A percentile compares a stretch with the other conserved stretches of the same genome.
phyloP scores from a whole-genome alignment of 2,888 invertebrate species.

The Trachelus stipa region DNA sequence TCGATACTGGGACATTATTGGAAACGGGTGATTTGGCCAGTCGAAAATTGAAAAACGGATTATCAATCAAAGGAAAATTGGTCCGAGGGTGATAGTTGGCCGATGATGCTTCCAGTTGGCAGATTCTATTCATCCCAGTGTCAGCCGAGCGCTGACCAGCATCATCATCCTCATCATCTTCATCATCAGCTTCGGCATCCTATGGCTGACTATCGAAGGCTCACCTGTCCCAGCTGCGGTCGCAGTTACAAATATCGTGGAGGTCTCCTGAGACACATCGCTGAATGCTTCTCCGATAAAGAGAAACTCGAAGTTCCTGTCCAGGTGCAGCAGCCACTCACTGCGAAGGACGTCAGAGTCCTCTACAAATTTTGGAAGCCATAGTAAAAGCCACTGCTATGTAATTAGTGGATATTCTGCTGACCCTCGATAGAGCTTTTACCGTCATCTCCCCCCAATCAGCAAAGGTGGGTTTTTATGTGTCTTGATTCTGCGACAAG shows the following conservation, averaged over 20 bases:
- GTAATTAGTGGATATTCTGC: too few species aligned
- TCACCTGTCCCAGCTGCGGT: constrained; percentile 63
- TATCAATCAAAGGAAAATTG: constrained; percentile 8
- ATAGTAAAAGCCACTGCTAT: constrained; percentile 21
- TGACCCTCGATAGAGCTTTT: neutral
- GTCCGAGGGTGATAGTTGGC: constrained; percentile 34
- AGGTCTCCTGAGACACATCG: constrained; percentile 61
- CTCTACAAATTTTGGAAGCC: constrained; percentile 57
- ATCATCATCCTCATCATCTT: too few species aligned
- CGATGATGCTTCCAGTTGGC: constrained; percentile 53
- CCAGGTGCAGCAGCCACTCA: constrained; percentile 38
- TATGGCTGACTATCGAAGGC: constrained; percentile 58
- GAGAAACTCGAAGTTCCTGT: constrained; percentile 42
- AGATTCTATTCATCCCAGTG: constrained; percentile 40
- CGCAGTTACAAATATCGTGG: constrained; percentile 65
- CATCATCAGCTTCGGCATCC: constrained; percentile 32
- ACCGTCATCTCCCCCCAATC: neutral
- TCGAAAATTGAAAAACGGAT: constrained; percentile 1
- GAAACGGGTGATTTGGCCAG: too few species aligned
- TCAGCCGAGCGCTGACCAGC: constrained; percentile 25
- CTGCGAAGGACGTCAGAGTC: constrained; percentile 49
- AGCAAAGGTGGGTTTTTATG: constrained; percentile 15
- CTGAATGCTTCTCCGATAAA: constrained; percentile 58
- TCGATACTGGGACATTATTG: too few species aligned
- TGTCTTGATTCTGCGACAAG: too few species aligned